A percentile compares a stretch with the other conserved stretches of the same genome.
Evolutionary conservation across 2,113 vertebrate genomes (phyloP).

Genomic region (Aspiorhynchus laticeps): DNA sequence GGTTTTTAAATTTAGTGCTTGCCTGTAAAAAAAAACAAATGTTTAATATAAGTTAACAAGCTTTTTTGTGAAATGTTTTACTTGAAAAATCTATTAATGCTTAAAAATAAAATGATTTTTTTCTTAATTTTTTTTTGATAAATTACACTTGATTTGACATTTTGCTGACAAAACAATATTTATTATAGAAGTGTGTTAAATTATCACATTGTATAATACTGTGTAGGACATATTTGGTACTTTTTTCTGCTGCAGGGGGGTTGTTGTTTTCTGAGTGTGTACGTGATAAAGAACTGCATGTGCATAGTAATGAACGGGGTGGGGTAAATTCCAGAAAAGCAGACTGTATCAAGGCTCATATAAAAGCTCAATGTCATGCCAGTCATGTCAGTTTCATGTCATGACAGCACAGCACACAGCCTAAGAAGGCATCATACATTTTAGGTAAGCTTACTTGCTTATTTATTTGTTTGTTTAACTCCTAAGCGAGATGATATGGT

Average conservation of each 20-base stretch:
- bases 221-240: not conserved
- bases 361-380: not conserved
- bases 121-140: not conserved
- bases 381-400: not conserved
- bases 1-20: not conserved
- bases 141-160: not conserved
- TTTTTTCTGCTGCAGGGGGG: not conserved
- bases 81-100: constrained; percentile 1
- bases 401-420: not conserved
- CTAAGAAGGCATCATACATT: not conserved
- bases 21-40: not conserved
- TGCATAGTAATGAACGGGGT: not conserved
- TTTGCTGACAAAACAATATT: not conserved
- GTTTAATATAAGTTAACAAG: not conserved
- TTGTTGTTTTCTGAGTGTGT: constrained; percentile 15
- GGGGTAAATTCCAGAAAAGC: constrained; percentile 13
- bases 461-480: not conserved
- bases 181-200: not conserved
- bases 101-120: not conserved
- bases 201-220: not conserved
- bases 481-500: not conserved
- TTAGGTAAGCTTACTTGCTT: constrained; percentile 3
- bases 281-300: not conserved
- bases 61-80: not conserved
- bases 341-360: constrained; percentile 21